Evolutionary conservation across 2,797 vertebrate species (phyloP).

Genomic region (Monodelphis domestica): DNA sequence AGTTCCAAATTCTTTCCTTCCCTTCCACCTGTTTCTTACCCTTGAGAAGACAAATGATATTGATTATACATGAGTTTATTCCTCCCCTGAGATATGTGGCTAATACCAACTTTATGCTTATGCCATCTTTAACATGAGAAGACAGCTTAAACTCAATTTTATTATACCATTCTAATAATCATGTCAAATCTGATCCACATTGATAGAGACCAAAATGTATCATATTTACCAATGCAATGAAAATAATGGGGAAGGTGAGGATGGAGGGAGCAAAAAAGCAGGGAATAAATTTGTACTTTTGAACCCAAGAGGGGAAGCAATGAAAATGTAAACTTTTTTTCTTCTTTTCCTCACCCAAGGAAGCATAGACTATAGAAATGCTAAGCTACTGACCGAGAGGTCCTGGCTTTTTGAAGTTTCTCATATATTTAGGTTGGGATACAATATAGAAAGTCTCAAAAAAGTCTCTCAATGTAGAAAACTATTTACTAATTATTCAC

Average conservation of each 20-base stretch:
- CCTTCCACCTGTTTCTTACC: neutral
- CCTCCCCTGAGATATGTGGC: neutral
- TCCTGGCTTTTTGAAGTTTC: neutral
- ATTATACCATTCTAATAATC: neutral
- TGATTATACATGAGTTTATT: neutral
- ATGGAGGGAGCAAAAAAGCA: neutral
- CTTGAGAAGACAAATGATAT: neutral
- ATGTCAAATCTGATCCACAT: neutral
- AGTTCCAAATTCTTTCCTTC: neutral
- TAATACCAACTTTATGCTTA: neutral
- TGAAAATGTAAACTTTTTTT: neutral
- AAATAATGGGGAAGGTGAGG: neutral
- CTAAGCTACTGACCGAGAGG: neutral
- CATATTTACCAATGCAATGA: neutral
- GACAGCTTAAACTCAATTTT: neutral
- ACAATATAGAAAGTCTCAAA: neutral
- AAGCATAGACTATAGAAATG: conserved; percentile 7
- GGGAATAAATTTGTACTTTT: neutral
- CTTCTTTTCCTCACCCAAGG: neutral
- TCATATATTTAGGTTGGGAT: conserved; percentile 4
- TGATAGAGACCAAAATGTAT: neutral
- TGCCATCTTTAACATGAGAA: neutral
- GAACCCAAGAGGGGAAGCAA: no score
- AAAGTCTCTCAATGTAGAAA: neutral
- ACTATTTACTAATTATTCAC: conserved; percentile 13